Base-by-base conservation (phyloP, 1,140 invertebrate species). In the Zaprionus gabonicus region DNA sequence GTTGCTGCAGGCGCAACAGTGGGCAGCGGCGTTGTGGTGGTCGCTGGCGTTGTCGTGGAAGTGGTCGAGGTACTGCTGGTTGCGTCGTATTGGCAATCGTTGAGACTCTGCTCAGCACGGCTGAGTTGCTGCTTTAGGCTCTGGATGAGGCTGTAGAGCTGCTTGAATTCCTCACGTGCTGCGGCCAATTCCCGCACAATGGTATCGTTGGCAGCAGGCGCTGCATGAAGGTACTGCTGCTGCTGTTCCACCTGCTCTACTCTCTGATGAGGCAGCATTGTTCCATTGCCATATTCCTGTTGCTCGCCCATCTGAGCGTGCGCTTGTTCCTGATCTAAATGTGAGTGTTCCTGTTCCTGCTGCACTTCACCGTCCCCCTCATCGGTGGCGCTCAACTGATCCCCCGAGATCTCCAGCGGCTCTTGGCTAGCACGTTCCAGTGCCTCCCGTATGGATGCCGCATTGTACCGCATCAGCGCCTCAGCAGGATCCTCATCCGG, bases 391-490 rank as follows among this genome's bases (percentile, higher is more conserved):
- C 31, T 10, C 7, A 83, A 28, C 38, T 83, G 67, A 76, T 87
- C 82, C 0, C 80, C 75, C 10, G 70, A 73, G 10, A 92, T 91
- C 57, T 92, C 91, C 10, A 92, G 41, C 12, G 91, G 91, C 23
- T 76, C 87, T n/a, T 80, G 67, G 38, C 78, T 91, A 27, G 91
- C 91, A 0, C 83, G 67, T 28, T 91, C 88, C 13, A 92, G 44
- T 0, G 91, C 91, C 55, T 92, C 87, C 0, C 81, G 76, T 49
- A 92, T 91, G 20, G 91, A 92, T 59, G 80, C 91, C 0, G 85
- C 88, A 75, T 92, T 92, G 71, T 92, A 87, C 27, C 91, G 91
- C 88, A 91, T 91, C 6, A 92, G 57, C 3, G 91, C 91, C 63
- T 92, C 91, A 0, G 88, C 81, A 0, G 91, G 91, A 77, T 92